phyloP scores from a whole-genome alignment of 2,888 invertebrate species.

The Eueremaeus valkanovi region DNA sequence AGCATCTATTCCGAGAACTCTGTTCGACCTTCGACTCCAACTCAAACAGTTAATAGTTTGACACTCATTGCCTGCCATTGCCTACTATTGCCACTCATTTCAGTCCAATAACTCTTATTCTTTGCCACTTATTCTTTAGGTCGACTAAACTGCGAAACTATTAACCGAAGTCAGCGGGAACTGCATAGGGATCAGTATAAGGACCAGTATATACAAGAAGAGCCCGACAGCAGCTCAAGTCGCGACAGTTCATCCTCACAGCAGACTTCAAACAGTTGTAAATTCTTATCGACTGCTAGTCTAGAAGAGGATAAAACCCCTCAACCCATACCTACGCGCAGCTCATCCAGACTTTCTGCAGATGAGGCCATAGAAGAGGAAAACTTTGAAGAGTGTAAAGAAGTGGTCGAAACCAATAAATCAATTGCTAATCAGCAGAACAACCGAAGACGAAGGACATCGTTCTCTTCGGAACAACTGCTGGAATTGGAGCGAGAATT shows the following conservation, averaged over 20 bases:
- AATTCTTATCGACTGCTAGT: neutral
- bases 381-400: neutral
- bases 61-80: no score
- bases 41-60: no score
- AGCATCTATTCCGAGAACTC: neutral
- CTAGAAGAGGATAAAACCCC: neutral
- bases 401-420: neutral
- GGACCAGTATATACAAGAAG: neutral
- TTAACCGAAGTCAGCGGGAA: neutral
- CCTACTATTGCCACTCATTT: neutral
- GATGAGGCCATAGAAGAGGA: neutral
- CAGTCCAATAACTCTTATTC: neutral
- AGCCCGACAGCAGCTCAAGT: slow-evolving; percentile 14
- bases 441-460: slow-evolving; percentile 49
- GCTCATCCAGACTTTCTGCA: neutral
- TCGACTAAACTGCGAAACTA: neutral
- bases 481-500: slow-evolving; percentile 50
- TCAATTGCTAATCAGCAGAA: slow-evolving; percentile 19
- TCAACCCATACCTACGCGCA: neutral
- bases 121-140: neutral
- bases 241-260: slow-evolving; percentile 5
- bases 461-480: slow-evolving; percentile 50
- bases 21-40: neutral
- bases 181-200: neutral
- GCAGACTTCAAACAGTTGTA: neutral